Base-by-base conservation (phyloP, 2,113 vertebrate species). In the Grus americana region DNA sequence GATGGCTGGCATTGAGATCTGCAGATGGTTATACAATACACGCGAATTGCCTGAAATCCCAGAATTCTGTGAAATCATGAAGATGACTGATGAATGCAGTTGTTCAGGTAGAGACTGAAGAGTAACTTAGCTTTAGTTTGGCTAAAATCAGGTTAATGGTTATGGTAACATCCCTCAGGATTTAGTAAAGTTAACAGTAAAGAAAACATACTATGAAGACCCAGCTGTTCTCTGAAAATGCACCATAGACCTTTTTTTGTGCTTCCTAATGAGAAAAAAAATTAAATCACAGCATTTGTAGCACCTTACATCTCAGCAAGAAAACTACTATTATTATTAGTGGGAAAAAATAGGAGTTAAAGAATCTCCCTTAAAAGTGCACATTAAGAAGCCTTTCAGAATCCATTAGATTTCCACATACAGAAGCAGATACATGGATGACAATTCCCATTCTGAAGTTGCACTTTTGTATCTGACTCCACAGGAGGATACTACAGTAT, bases 101-200 rank as follows among this genome's bases (percentile, higher is more conserved):
- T 91, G 66, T 89, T 92, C 66, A 40, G 79, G 47, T 62, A 80
- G 52, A 78, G 32, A 78, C 57, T 67, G 58, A 90, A 93, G 10
- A 91, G 42, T 15, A 95, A 93, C 27, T 52, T 52, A 86, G 54
- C n/a, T 92, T 58, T 59, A 83, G 66, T 90, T 80, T 11, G 30
- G 75, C 59, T 95, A 91, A 93, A 90, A 93, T 81, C 34, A 63
- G 36, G 29, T 83, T 93, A 95, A 79, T 66, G 36, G 49, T 85
- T 90, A 38, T 46, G 29, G 42, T 65, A 75, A 78, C 61, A 62
- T 67, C 42, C 24, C n/a, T 82, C 66, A 14, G 70, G 47, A 61
- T 71, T 93, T 80, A 68, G 19, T 88, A 58, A 65, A 74, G 55
- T 67, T 91, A 82, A 67, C 36, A 72, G 44, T 40, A 86, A 44